Base-by-base conservation (phyloP, 2,797 vertebrate species). In the Coracias cyanogaster region DNA sequence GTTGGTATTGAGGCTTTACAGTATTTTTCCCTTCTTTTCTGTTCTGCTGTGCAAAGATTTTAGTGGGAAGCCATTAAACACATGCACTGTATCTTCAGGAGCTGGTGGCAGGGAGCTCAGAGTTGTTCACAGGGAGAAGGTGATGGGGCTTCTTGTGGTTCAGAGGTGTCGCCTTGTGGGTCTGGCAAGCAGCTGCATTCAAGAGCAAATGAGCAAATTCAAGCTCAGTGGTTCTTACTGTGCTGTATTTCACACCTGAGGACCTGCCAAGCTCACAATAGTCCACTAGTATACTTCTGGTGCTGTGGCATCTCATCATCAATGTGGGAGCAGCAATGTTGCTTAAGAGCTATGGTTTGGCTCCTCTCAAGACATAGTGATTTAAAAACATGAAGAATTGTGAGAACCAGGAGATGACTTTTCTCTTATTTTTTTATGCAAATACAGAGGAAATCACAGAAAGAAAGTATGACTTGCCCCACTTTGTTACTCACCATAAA, bases 311-410 rank as follows among this genome's bases (percentile, higher is more conserved):
- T 46, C 16, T 46, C 16, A 69, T 80, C 48, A 15, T 52, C 45
- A 0, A 19, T 0, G 2, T 46, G 37, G 24, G 37, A 72, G 73
- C 16, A 41, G 22, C 15, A 64, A 1, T 22, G 17, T 37, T 13
- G 7, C 29, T 52, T 24, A 71, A 78, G 61, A 85, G 25, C 7
- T 70, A 8, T 33, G 35, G 14, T 33, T 45, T 71, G 52, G 28
- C 43, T 83, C 25, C 39, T 88, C 20, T 28, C 15, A 61, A 28
- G 28, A 24, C 7, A 31, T 8, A 70, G 31, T 13, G 31, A 64
- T 60, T 79, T 82, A 16, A 72, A 87, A 61, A 16, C 8, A 37
- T 1, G 13, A 69, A 28, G 9, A 17, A 19, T 0, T 1, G 29
- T 61, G 24, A 49, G 18, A 61, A 49, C 22, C 29, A 20, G 26